Evolutionary conservation across 2,797 vertebrate genomes (phyloP), one percentile per base, ranked within the genome.

Genomic region (Pseudochirops corinnae): DNA sequence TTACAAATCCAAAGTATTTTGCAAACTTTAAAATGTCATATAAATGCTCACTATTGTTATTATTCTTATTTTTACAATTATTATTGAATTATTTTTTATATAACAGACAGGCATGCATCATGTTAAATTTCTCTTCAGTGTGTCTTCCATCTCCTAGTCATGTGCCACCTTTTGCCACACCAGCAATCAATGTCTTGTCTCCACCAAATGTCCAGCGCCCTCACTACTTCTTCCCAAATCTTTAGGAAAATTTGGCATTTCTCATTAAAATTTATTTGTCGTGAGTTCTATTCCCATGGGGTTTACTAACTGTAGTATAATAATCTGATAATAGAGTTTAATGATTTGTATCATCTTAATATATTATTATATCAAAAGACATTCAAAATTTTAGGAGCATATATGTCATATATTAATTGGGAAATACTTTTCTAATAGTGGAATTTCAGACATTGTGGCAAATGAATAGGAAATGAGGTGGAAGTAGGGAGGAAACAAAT

Each of bases 301-400:
- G 52, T 12, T 60, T 82, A 21, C 4, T 28, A 91, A 24, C 60
- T 95, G 18, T 29, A 74, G 46, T 92, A 53, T 92, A 58, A 96
- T 92, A 91, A 95, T 56, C 1, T 67, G 5, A 53, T 57, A 74
- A 92, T 50, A 74, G 52, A 93, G 14, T 26, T 82, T 91, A 92
- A 62, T 90, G 6, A 18, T 39, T 53, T 93, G 91, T 52, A 93
- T 58, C 58, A 4, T 0, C 52, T 91, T 14, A 55, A 29, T 94
- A 55, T 91, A 4, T 74, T 94, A 29, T 3, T 31, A 93, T 2
- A 1, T 2, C n/a, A 82, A 3, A 57, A 0, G 46, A 60, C 13
- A 1, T 91, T 91, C n/a, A 46, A 24, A 62, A 87, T 93, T 94
- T 5, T 90, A 93, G 50, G 50, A 93, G 16, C 7, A 94, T 56